phyloP scores from a whole-genome alignment of 2,113 vertebrate genomes.

The Tragulus kanchil region DNA sequence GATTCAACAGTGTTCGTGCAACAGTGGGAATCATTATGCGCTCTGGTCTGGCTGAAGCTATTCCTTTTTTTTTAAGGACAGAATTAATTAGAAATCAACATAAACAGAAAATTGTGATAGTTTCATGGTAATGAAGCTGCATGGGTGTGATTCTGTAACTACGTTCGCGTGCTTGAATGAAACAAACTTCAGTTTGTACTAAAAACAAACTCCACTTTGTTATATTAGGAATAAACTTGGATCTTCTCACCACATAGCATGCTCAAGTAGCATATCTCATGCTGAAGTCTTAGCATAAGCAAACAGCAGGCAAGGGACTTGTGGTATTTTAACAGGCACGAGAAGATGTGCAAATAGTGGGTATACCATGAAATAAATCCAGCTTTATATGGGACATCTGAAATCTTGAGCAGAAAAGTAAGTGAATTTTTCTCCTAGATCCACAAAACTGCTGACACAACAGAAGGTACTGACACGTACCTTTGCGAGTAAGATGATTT shows the following conservation, averaged over 20 bases:
- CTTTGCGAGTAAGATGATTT: background rate
- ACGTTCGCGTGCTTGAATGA: constrained; percentile 80
- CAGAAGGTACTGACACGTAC: background rate
- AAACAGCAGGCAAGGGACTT: constrained; percentile 75
- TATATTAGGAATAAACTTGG: constrained; percentile 79
- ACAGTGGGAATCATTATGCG: constrained; percentile 73
- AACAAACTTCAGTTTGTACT: constrained; percentile 85
- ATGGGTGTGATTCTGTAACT: constrained; percentile 76
- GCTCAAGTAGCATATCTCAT: constrained; percentile 79
- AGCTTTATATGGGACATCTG: background rate
- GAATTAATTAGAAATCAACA: constrained; percentile 83
- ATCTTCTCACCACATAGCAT: constrained; percentile 76
- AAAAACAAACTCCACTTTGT: constrained; percentile 84
- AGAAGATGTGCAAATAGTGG: constrained; percentile 72
- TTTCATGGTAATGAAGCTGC: constrained; percentile 72
- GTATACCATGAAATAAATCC: constrained; percentile 31
- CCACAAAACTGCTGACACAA: background rate
- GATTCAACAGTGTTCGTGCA: constrained; percentile 73
- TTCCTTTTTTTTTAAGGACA: constrained; percentile 13
- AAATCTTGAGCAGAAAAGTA: constrained; percentile 22
- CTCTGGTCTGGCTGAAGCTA: constrained; percentile 71
- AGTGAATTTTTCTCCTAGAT: background rate
- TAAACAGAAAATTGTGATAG: constrained; percentile 81
- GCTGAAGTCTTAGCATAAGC: constrained; percentile 80
- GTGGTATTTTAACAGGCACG: constrained; percentile 77